A percentile compares a stretch with the other conserved stretches of the same genome.
Conservation (phyloP, 2,113 vertebrate species). For the Odocoileus virginianus region DNA sequence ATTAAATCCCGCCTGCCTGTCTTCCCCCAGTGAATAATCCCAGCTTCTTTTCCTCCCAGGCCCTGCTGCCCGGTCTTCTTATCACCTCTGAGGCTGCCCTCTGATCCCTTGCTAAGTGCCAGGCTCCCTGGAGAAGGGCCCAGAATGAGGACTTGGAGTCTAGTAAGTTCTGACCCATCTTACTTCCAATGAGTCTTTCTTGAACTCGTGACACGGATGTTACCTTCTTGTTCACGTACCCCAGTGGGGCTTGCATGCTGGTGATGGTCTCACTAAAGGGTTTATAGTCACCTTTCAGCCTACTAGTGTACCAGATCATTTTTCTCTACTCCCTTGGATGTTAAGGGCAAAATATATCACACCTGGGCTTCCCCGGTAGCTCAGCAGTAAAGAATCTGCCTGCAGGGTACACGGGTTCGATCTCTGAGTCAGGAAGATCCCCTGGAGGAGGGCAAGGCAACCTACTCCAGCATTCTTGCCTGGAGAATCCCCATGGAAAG, state of each 20-base stretch:
- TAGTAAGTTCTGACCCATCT: not conserved
- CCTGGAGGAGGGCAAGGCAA: not conserved
- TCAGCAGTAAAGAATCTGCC: not conserved
- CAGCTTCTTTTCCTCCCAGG: constrained; percentile 34
- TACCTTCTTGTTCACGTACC: not conserved
- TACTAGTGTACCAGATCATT: not conserved
- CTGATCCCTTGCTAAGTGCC: not conserved
- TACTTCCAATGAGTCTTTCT: not conserved
- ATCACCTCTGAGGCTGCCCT: not conserved
- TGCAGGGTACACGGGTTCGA: not conserved
- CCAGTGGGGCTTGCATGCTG: not conserved
- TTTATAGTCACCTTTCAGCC: not conserved
- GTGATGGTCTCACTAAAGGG: not conserved
- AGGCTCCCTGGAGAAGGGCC: not conserved
- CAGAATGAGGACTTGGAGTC: not conserved
- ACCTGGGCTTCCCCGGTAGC: not conserved
- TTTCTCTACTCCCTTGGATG: not conserved
- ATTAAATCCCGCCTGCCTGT: constrained; percentile 56
- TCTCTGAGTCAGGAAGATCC: not conserved
- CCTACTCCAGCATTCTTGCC: not conserved
- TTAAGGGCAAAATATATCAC: not conserved
- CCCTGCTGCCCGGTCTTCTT: not conserved
- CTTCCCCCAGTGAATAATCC: constrained; percentile 52
- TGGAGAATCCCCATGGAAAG: not conserved
- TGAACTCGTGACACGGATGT: not conserved